Base-by-base conservation (phyloP, 2,888 invertebrate genomes). In the Limenitis arthemis region DNA sequence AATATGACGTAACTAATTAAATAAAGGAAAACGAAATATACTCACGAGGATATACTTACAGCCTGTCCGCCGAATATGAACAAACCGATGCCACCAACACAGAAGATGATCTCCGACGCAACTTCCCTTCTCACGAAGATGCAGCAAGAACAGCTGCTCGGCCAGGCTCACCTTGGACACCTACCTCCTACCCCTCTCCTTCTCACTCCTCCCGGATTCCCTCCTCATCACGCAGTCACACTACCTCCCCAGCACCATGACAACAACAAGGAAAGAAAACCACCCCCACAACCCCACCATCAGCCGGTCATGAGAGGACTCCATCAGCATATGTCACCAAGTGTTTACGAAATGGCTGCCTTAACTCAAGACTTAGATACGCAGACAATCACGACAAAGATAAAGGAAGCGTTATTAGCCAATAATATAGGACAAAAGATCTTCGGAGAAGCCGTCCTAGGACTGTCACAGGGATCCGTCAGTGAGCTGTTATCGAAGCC, bases 381-480 rank as follows among this genome's bases (percentile, higher is more conserved):
- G 1, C 96, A 98, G 73, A 92, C 94, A 20, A 96, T 98, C 66
- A 98, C 98, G 3, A 97, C 97, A 7, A 96, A 96, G 78, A 98
- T 98, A 73, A 99, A 98, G 75, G 98, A 98, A 77, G 97, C 98
- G 0, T 87, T 99, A 8, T 87, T 98, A 48, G 97, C 98, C 37
- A 98, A 98, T 77, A 98, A 98, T 73, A 97, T 99, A 63, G 98
- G 98, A 4, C 99, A 99, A 81, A 98, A 98, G 88, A 96, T 97
- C 58, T 99, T 99, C 70, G 99, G 99, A 8, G 99, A 99, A 84
- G 97, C 97, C 0, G 98, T 99, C 5, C 88, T 99, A 9, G 98
- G 98, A 0, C 87, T 99, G 31, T 97, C 97, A 0, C 98, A 99
- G 80, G 98, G 97, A 8, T 97, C 98, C 3, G 98, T 98, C 8